phyloP scores from a whole-genome alignment of 2,113 vertebrate genomes.

The Hassar affinis region DNA sequence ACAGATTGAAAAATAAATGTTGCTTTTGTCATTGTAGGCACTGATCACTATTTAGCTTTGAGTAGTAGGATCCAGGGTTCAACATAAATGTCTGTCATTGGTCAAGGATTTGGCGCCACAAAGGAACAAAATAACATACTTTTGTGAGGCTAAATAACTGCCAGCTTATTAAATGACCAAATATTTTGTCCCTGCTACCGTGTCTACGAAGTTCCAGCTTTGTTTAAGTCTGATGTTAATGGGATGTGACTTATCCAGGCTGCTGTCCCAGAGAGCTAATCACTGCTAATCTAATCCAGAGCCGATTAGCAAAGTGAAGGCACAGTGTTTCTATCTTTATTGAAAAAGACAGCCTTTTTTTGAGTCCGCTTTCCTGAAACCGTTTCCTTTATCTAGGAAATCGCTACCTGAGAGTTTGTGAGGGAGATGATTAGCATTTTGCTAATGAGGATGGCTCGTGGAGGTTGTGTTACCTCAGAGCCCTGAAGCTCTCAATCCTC shows the following conservation, averaged over 20 bases:
- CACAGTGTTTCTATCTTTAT: conserved; percentile 56
- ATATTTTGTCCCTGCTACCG: neutral
- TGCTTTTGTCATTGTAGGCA: too few relatives aligned
- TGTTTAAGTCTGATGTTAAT: conserved; percentile 62
- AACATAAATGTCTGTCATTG: neutral
- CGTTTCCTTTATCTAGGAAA: conserved; percentile 19
- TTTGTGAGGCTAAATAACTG: neutral
- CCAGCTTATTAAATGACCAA: neutral
- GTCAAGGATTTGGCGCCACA: neutral
- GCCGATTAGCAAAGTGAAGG: conserved; percentile 68
- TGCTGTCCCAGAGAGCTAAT: conserved; percentile 70
- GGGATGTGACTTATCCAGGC: conserved; percentile 72
- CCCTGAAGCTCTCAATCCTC: neutral
- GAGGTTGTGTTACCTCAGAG: neutral
- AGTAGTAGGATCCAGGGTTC: neutral
- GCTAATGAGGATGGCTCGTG: neutral
- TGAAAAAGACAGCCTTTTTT: conserved; percentile 45
- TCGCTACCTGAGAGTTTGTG: conserved; percentile 4
- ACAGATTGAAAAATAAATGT: too few relatives aligned
- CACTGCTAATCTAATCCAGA: conserved; percentile 71
- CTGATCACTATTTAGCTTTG: too few relatives aligned
- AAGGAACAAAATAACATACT: neutral
- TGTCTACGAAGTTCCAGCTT: neutral
- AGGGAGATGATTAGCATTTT: neutral
- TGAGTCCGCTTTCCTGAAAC: conserved; percentile 4